These are phyloP conservation scores for Schmidtea mediterranea DNA, from an alignment of 1,140 invertebrate genomes.

Conservation along the genomic window DNA sequence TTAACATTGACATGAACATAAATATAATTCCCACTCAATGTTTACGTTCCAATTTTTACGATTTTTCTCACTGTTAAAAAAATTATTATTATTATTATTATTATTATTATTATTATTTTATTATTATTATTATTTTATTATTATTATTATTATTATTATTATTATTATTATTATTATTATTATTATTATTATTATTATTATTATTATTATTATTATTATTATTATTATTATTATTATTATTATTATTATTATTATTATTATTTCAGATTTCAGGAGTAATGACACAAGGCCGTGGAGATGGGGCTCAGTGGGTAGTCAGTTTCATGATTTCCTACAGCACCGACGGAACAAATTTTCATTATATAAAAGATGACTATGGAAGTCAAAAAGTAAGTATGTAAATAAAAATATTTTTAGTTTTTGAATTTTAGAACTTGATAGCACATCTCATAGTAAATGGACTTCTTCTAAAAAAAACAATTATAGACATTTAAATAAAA, in stretches of 20 bases:
- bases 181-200: not conserved
- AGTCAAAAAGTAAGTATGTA: slow-evolving; percentile 26
- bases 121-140: too few relatives aligned
- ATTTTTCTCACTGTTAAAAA: too few relatives aligned
- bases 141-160: not conserved
- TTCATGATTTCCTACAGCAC: slow-evolving; percentile 31
- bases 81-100: not conserved
- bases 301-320: slow-evolving; percentile 30
- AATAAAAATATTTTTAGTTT: too few relatives aligned
- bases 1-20: too few relatives aligned
- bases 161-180: slow-evolving; percentile 9
- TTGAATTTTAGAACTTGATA: too few relatives aligned
- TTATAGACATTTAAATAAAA: too few relatives aligned
- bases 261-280: slow-evolving; percentile 30
- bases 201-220: not conserved
- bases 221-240: not conserved
- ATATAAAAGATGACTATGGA: slow-evolving; percentile 28
- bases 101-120: not conserved
- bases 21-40: too few relatives aligned
- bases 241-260: slow-evolving; percentile 7
- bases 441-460: too few relatives aligned
- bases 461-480: too few relatives aligned
- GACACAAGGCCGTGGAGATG: slow-evolving; percentile 31
- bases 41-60: too few relatives aligned
- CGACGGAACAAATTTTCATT: slow-evolving; percentile 31